These are phyloP conservation scores for Paedocypris sp. DNA, from an alignment of 2,113 vertebrate genomes.

Conservation along the genomic window DNA sequence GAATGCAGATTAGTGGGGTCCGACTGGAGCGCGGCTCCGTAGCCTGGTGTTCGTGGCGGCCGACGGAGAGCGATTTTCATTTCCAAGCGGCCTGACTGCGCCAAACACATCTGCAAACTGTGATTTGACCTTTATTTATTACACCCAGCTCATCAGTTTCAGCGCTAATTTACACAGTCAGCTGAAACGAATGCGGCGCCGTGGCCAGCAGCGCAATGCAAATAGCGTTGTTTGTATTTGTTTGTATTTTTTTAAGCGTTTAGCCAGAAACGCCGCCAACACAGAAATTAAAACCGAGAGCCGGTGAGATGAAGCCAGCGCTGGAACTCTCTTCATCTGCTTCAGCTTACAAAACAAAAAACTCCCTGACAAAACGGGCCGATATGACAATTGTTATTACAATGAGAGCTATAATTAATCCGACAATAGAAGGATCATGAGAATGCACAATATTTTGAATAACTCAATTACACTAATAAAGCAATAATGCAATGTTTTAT, in stretches of 20 bases:
- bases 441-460: too few species aligned
- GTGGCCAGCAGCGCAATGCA: constrained; percentile 53
- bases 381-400: too few species aligned
- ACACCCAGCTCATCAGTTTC: constrained; percentile 61
- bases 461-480: too few species aligned
- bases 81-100: constrained; percentile 41
- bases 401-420: too few species aligned
- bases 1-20: constrained; percentile 59
- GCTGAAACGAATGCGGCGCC: constrained; percentile 57
- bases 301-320: too few species aligned
- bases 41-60: constrained; percentile 44
- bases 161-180: constrained; percentile 62
- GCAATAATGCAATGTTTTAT: too few species aligned
- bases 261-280: constrained; percentile 42
- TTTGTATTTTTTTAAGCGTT: constrained; percentile 49
- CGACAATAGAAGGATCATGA: too few species aligned
- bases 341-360: too few species aligned
- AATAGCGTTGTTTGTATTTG: constrained; percentile 51
- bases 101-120: constrained; percentile 63
- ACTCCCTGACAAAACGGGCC: too few species aligned
- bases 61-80: constrained; percentile 46
- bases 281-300: constrained; percentile 51
- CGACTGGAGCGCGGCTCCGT: background rate
- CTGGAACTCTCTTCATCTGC: too few species aligned
- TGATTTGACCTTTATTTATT: constrained; percentile 65